Conservation (phyloP, 1,140 invertebrate species). For the Chrysopa pallens region DNA sequence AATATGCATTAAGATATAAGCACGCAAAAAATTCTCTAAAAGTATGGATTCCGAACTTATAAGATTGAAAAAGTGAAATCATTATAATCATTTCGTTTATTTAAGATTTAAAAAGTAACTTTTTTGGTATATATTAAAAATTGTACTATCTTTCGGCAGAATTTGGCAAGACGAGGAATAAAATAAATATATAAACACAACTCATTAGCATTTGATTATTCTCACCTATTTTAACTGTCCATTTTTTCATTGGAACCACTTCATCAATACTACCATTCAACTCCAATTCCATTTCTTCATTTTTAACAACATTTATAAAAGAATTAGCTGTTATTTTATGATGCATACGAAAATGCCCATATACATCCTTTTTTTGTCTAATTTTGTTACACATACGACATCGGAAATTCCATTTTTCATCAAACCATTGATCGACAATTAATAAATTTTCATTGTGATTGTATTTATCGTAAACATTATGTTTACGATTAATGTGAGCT, state of each 20-base stretch:
- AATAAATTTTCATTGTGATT: neutral
- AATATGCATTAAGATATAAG: too few species aligned
- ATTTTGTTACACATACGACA: slow-evolving; percentile 7
- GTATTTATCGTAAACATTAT: neutral
- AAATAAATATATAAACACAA: too few species aligned
- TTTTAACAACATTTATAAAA: slow-evolving; percentile 3
- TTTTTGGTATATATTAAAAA: too few species aligned
- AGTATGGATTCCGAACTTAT: too few species aligned
- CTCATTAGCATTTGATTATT: too few species aligned
- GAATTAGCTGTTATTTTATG: slow-evolving; percentile 4
- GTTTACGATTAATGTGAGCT: neutral
- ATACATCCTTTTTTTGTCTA: slow-evolving; percentile 5
- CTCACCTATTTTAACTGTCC: too few species aligned
- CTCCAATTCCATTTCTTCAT: neutral
- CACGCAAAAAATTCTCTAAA: too few species aligned
- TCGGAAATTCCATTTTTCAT: slow-evolving; percentile 5
- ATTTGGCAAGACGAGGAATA: too few species aligned
- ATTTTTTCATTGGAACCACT: neutral
- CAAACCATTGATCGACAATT: neutral
- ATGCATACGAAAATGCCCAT: slow-evolving; percentile 7
- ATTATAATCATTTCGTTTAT: too few species aligned
- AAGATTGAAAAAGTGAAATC: too few species aligned
- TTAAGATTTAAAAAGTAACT: too few species aligned
- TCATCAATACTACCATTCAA: neutral
- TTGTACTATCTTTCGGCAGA: too few species aligned